These are phyloP conservation scores for Sitobion miscanthi DNA, from an alignment of 1,140 invertebrate genomes.

Conservation along the genomic window DNA sequence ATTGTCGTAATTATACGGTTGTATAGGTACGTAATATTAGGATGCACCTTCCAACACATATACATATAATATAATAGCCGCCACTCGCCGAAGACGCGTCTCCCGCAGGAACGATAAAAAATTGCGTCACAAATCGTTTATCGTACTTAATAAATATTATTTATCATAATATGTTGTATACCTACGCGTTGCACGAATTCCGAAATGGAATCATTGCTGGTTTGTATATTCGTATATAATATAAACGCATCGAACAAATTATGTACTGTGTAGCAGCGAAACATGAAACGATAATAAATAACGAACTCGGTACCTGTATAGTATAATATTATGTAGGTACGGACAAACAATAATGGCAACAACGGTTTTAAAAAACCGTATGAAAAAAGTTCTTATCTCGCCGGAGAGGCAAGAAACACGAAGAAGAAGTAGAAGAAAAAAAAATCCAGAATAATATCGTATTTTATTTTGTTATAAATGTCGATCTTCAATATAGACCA, in stretches of 20 bases:
- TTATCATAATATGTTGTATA: background rate
- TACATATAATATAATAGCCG: background rate
- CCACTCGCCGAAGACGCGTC: background rate
- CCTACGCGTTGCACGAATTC: background rate
- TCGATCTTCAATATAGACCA: conserved; percentile 32
- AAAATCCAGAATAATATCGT: background rate
- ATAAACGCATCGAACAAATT: background rate
- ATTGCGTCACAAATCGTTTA: background rate
- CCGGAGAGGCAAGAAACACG: background rate
- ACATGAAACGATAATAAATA: background rate
- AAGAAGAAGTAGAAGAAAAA: background rate
- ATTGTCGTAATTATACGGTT: background rate
- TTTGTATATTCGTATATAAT: too few relatives aligned
- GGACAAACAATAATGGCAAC: background rate
- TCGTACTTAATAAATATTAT: background rate
- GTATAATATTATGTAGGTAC: background rate
- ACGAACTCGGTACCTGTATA: background rate
- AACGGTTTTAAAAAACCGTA: background rate
- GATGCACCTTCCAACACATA: background rate
- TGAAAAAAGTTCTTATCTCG: background rate
- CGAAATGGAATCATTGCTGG: background rate
- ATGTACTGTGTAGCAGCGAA: background rate
- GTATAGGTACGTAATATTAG: background rate
- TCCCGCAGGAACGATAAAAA: background rate
- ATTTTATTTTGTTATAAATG: conserved; percentile 19